Conservation (phyloP, 2,888 invertebrate species). For the Cosmia trapezina region DNA sequence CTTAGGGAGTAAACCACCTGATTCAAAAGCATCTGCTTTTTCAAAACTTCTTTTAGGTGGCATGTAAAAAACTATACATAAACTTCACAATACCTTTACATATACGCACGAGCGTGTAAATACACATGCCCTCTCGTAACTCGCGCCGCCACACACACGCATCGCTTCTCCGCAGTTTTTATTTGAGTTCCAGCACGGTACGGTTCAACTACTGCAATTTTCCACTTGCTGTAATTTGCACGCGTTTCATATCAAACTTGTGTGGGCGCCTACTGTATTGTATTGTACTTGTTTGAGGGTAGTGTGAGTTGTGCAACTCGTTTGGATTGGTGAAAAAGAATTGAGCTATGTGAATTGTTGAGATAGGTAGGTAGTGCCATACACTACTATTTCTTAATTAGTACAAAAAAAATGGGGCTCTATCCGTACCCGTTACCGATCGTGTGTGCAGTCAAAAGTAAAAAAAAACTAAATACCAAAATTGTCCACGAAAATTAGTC, state of each 20-base stretch:
- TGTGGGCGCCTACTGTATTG: conserved; percentile 6
- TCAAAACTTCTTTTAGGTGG: not conserved
- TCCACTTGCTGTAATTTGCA: conserved; percentile 66
- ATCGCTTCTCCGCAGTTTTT: conserved; percentile 51
- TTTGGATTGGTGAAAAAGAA: not conserved
- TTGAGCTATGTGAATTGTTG: not conserved
- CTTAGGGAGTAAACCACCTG: too few species aligned
- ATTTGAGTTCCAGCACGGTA: conserved; percentile 63
- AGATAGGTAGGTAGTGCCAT: too few species aligned
- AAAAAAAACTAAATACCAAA: too few species aligned
- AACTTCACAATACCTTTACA: not conserved
- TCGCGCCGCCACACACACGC: conserved; percentile 43
- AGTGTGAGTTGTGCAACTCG: not conserved
- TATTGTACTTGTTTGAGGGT: conserved; percentile 28
- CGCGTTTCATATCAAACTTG: conserved; percentile 61
- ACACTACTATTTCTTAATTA: too few species aligned
- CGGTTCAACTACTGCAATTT: conserved; percentile 65
- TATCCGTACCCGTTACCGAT: too few species aligned
- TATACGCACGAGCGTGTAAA: not conserved
- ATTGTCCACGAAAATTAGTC: too few species aligned
- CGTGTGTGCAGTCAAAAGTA: too few species aligned
- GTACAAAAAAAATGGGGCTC: too few species aligned
- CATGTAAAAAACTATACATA: not conserved
- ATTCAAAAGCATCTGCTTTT: not conserved
- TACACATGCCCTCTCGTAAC: conserved; percentile 14